Evolutionary conservation across 2,888 invertebrate genomes (phyloP), one percentile per base, ranked within the genome.

Genomic region (Margaritifera margaritifera): DNA sequence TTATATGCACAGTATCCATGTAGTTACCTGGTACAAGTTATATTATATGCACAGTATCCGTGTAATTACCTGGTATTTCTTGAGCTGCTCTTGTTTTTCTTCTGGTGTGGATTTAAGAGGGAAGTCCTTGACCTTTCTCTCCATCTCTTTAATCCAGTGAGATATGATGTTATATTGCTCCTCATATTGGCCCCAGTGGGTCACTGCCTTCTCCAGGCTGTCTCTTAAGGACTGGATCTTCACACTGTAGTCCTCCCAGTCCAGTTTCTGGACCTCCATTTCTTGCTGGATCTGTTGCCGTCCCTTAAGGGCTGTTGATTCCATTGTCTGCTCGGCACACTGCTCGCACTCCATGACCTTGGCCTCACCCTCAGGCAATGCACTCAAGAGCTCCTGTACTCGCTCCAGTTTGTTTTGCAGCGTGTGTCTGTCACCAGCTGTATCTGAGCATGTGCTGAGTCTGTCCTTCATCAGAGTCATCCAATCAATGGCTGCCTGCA

Each of bases 111-210:
- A 94, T 87, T 95, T 94, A 4, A 96, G 91, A 77, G 94, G 94
- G 88, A 96, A 96, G 82, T 97, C 95, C 65, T 96, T 93, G 87
- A 97, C 95, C 67, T 94, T 93, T 15, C 93, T 92, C 91, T 98
- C 97, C 88, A 94, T 94, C 50, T 93, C 92, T 84, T 95, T 94
- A 78, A 97, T 93, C 97, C 97, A 97, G 80, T 94, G 94, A 19
- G 94, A 94, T 52, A 96, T 93, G 31, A 92, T 92, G 77, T 96
- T 95, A 58, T 96, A 92, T 51, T 93, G 93, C 59, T 92, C 92
- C 87, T 98, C 97, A 89, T 97, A 98, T 71, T 94, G 93, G 79
- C 94, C 92, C 98, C 98, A 98, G 87, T 95, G 94, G 64, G 93
- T 92, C 2, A 96, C 90, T 0, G 94, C 93, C 71, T 93, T 92